These are phyloP conservation scores for Gobiocypris rarus DNA, from an alignment of 2,113 vertebrate species.

Conservation along the genomic window DNA sequence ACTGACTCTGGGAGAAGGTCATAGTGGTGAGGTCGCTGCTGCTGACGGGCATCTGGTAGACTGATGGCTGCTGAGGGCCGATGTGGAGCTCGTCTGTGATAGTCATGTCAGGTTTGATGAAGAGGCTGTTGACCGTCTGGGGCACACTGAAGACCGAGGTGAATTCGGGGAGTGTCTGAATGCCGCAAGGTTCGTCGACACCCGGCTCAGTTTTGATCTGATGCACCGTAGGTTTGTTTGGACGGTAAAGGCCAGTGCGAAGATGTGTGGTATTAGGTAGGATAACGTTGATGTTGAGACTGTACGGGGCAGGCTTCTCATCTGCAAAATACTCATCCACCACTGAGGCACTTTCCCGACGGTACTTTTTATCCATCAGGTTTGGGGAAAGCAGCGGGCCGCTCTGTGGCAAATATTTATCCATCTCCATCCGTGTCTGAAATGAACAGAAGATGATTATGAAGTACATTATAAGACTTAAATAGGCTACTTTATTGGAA, in stretches of 20 bases:
- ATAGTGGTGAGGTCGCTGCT: conserved; percentile 71
- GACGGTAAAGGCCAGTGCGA: conserved; percentile 87
- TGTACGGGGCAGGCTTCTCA: conserved; percentile 84
- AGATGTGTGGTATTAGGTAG: conserved; percentile 86
- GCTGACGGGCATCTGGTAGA: conserved; percentile 83
- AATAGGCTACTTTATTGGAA: too few relatives aligned
- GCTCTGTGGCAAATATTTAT: conserved; percentile 82
- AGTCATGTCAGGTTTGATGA: conserved; percentile 85
- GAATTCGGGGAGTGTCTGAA: conserved; percentile 88
- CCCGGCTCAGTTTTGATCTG: conserved; percentile 86
- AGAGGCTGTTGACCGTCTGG: conserved; percentile 82
- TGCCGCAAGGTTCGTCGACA: conserved; percentile 73
- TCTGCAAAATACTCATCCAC: conserved; percentile 90
- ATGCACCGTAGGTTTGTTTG: conserved; percentile 70
- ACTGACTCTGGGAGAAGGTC: conserved; percentile 72
- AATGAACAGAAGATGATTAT: neutral
- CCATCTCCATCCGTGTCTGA: conserved; percentile 82
- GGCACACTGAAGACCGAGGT: conserved; percentile 90
- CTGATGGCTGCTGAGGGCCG: conserved; percentile 76
- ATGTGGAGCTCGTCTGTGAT: conserved; percentile 73
- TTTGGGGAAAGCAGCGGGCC: conserved; percentile 53
- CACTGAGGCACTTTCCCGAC: conserved; percentile 86
- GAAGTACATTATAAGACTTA: neutral
- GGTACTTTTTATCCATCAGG: conserved; percentile 82
- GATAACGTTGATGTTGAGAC: conserved; percentile 92